These are phyloP conservation scores for Lagocephalus sceleratus DNA, from an alignment of 2,797 vertebrate species.

Conservation along the genomic window DNA sequence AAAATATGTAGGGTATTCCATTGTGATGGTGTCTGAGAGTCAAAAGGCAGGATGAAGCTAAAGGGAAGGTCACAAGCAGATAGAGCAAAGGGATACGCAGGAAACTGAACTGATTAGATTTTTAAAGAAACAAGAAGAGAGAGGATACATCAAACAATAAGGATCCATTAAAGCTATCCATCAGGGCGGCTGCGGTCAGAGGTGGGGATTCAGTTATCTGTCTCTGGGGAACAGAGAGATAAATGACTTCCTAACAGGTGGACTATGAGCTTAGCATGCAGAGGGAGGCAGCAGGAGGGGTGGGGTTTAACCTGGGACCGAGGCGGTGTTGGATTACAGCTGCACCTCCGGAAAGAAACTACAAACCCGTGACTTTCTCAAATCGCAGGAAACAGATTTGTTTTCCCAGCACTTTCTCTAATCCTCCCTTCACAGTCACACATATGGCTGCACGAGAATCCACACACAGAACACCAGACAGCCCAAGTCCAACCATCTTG, in stretches of 20 bases:
- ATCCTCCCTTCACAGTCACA: constrained; percentile 29
- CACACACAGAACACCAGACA: not conserved
- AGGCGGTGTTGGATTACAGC: constrained; percentile 57
- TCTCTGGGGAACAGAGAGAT: constrained; percentile 49
- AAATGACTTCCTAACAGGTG: constrained; percentile 74
- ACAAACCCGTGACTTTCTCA: constrained; percentile 44
- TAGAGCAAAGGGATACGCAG: constrained; percentile 18
- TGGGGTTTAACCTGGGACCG: constrained; percentile 52
- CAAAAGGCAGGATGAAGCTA: not conserved
- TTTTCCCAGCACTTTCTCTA: constrained; percentile 49
- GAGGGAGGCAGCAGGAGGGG: constrained; percentile 12
- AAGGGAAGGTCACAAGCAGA: constrained; percentile 4
- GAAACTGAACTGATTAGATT: constrained; percentile 18
- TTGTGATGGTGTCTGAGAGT: not conserved
- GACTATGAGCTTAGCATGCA: constrained; percentile 37
- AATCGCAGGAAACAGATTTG: constrained; percentile 53
- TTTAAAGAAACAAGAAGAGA: constrained; percentile 16
- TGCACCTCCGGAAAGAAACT: constrained; percentile 51
- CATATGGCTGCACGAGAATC: not conserved
- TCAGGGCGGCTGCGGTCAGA: constrained; percentile 36
- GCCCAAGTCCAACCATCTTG: too few relatives aligned
- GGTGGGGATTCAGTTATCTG: constrained; percentile 47
- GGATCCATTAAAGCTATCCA: constrained; percentile 42
- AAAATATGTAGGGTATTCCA: not conserved
- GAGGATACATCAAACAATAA: constrained; percentile 43